These are phyloP conservation scores for Eonycteris spelaea DNA, from an alignment of 2,113 vertebrate genomes.

Conservation along the genomic window DNA sequence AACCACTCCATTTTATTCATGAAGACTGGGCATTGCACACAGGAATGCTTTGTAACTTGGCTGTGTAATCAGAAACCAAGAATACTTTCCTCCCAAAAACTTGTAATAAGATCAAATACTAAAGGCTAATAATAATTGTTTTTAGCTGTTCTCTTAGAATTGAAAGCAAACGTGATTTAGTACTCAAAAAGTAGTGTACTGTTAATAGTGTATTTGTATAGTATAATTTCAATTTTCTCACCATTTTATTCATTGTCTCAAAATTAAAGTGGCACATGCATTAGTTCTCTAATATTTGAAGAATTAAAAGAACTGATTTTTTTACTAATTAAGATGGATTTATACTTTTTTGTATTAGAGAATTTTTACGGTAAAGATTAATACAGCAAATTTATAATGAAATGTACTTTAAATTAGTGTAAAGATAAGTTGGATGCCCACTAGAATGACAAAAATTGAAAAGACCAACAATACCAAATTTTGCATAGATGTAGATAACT, in stretches of 20 bases:
- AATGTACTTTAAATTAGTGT: neutral
- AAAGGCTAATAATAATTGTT: neutral
- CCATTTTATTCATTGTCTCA: neutral
- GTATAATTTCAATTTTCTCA: neutral
- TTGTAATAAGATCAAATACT: slow-evolving; percentile 26
- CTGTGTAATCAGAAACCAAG: slow-evolving; percentile 3
- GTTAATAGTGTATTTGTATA: neutral
- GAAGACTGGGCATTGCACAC: neutral
- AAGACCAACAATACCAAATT: neutral
- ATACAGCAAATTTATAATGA: neutral
- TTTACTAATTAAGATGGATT: neutral
- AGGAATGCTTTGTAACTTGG: slow-evolving; percentile 33
- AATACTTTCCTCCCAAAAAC: neutral
- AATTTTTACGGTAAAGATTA: neutral
- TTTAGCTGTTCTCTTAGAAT: slow-evolving; percentile 21
- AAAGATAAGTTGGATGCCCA: neutral
- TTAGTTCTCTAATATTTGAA: slow-evolving; percentile 7
- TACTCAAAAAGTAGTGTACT: neutral
- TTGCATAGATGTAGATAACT: neutral
- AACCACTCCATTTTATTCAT: slow-evolving; percentile 51
- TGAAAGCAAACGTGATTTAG: slow-evolving; percentile 33
- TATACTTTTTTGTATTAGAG: neutral
- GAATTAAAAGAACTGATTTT: neutral
- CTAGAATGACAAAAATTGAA: neutral
- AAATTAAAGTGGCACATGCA: neutral